Evolutionary conservation across 1,140 invertebrate species (phyloP).

Genomic region (Paraescarpia echinospica): DNA sequence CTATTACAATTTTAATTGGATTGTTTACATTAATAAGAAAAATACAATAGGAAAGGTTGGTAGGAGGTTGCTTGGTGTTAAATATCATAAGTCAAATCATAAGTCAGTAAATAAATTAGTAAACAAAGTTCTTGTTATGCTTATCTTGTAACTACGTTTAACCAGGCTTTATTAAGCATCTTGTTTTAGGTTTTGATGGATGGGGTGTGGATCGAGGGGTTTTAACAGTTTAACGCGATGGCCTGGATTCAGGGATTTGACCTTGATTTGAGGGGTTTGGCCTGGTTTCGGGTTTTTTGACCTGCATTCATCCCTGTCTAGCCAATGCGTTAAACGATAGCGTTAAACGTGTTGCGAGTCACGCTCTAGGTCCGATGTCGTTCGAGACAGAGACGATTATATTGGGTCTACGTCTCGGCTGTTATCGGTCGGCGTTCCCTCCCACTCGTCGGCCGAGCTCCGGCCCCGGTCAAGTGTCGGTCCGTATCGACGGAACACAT

Average conservation of each 20-base stretch:
- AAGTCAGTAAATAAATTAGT: not conserved
- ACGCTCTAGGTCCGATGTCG: not conserved
- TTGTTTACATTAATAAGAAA: too few relatives aligned
- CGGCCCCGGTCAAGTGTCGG: not conserved
- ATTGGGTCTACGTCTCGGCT: not conserved
- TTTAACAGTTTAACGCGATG: not conserved
- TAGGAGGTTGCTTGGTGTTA: too few relatives aligned
- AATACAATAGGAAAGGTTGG: too few relatives aligned
- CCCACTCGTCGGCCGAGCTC: not conserved
- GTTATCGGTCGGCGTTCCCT: not conserved
- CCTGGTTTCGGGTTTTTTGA: too few relatives aligned
- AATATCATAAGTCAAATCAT: too few relatives aligned
- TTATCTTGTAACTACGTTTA: too few relatives aligned
- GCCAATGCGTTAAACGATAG: not conserved
- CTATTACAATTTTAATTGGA: not conserved
- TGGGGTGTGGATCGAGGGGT: not conserved
- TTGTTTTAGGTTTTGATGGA: not conserved
- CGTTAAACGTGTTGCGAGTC: not conserved
- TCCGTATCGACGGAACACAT: not conserved
- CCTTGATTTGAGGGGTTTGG: not conserved
- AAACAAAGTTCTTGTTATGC: too few relatives aligned
- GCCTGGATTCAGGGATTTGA: not conserved
- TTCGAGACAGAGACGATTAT: not conserved
- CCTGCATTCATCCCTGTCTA: not conserved
- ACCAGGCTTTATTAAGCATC: too few relatives aligned